Evolutionary conservation across 2,113 vertebrate genomes (phyloP).

Genomic region (Diglossa brunneiventris): DNA sequence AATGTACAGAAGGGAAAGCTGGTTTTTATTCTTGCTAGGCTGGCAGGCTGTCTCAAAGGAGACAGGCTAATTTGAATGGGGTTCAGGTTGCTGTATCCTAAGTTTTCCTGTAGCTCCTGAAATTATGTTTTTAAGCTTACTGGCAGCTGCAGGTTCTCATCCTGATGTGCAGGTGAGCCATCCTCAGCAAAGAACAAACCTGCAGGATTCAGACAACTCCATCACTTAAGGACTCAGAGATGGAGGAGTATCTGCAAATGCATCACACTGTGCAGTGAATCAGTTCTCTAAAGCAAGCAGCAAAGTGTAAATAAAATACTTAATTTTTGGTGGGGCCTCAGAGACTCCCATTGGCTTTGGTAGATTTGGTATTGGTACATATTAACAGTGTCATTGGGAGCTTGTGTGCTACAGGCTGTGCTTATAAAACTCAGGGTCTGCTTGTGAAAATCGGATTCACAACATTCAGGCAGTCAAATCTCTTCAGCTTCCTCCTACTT

Average conservation of each 20-base stretch:
- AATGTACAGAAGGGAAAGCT: not conserved
- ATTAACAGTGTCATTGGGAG: not conserved
- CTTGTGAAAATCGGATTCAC: not conserved
- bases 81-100: not conserved
- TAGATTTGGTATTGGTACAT: not conserved
- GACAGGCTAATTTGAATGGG: conserved; percentile 30
- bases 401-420: not conserved
- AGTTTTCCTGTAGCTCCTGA: not conserved
- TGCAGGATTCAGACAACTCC: not conserved
- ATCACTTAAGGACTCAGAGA: not conserved
- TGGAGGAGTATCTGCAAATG: not conserved
- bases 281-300: not conserved
- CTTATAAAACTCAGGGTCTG: not conserved
- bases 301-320: not conserved
- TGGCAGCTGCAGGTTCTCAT: not conserved
- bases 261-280: not conserved
- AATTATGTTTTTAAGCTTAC: not conserved
- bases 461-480: not conserved
- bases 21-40: conserved; percentile 12
- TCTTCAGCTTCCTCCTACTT: not conserved
- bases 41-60: conserved; percentile 2
- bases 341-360: rapidly evolving
- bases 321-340: not conserved
- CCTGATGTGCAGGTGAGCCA: not conserved
- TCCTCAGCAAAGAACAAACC: not conserved